Conservation (phyloP, 2,113 vertebrate genomes). For the Nibea albiflora region DNA sequence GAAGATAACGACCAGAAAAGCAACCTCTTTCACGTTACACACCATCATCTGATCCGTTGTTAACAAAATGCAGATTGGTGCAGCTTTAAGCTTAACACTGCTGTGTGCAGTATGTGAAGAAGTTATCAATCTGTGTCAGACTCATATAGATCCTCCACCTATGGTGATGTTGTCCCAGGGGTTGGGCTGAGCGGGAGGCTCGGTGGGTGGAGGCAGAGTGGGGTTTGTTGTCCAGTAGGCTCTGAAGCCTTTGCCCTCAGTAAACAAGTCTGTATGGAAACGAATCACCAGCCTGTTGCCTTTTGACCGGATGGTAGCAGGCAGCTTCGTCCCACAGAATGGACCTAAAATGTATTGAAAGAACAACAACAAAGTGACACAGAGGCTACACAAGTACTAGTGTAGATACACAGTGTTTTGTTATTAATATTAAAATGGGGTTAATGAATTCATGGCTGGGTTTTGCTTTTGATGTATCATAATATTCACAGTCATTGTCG, state of each 20-base stretch:
- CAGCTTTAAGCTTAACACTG: background rate
- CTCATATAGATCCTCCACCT: conserved; percentile 64
- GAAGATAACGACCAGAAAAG: background rate
- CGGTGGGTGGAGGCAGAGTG: conserved; percentile 76
- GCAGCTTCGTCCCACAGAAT: conserved; percentile 80
- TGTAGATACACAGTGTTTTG: background rate
- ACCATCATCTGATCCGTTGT: background rate
- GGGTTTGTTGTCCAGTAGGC: conserved; percentile 82
- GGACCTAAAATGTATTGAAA: conserved; percentile 74
- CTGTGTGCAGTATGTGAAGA: background rate
- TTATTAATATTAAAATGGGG: background rate
- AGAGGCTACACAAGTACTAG: background rate
- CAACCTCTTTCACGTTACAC: background rate
- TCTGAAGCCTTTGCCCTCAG: conserved; percentile 83
- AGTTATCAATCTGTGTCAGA: background rate
- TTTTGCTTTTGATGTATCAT: background rate
- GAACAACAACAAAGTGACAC: background rate
- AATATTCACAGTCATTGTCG: no score
- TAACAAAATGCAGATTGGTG: background rate
- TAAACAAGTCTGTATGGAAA: conserved; percentile 80
- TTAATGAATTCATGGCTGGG: background rate
- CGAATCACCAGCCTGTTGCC: conserved; percentile 78
- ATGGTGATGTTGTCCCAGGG: conserved; percentile 83
- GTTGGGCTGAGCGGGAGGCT: conserved; percentile 77
- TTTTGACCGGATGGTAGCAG: conserved; percentile 64